These are phyloP conservation scores for Brachyistius frenatus DNA, from an alignment of 2,113 vertebrate genomes.

Conservation along the genomic window DNA sequence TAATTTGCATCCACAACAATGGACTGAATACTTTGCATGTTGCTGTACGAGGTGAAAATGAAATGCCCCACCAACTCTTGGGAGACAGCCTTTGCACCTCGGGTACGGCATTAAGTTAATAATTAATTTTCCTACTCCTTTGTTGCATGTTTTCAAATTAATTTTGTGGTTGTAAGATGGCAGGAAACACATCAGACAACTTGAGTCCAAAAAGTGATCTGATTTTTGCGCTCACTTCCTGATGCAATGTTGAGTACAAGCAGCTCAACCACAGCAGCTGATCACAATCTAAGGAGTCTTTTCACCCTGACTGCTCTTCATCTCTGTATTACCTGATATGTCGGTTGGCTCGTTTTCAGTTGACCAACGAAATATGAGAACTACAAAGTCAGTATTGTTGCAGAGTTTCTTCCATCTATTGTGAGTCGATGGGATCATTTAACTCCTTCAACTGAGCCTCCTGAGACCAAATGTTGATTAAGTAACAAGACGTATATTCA, in stretches of 20 bases:
- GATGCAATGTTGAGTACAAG: conserved; percentile 20
- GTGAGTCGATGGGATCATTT: conserved; percentile 1
- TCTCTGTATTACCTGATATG: neutral
- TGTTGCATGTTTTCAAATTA: neutral
- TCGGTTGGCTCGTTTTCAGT: neutral
- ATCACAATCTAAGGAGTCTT: conserved; percentile 8
- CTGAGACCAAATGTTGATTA: conserved; percentile 21
- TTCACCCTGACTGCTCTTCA: neutral
- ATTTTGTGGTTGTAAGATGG: conserved; percentile 11
- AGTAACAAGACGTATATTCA: conserved; percentile 21
- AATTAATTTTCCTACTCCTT: neutral
- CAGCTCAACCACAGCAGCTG: conserved; percentile 12
- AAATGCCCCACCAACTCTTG: neutral
- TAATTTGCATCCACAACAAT: conserved; percentile 13
- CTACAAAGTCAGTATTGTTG: too few species aligned
- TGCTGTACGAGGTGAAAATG: neutral
- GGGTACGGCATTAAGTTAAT: neutral
- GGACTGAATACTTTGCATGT: conserved; percentile 17
- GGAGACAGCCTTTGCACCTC: neutral
- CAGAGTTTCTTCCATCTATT: neutral
- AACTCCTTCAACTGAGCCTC: neutral
- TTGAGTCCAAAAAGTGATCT: conserved; percentile 32
- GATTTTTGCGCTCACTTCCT: conserved; percentile 66
- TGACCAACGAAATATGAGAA: neutral
- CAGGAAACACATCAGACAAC: conserved; percentile 35